Base-by-base conservation (phyloP, 2,797 vertebrate species). In the Podargus strigoides region DNA sequence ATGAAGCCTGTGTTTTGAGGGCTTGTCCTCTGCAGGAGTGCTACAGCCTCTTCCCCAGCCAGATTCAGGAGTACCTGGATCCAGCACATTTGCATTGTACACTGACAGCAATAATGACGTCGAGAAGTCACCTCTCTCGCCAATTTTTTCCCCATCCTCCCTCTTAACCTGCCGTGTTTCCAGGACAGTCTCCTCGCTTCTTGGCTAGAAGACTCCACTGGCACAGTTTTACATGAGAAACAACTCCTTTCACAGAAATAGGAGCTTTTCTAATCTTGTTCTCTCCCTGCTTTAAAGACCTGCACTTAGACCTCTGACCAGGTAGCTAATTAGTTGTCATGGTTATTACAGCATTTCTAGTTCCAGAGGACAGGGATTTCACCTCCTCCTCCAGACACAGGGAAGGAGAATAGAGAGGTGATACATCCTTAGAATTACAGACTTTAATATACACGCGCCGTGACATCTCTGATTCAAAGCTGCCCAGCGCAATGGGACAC, bases 401-500 rank as follows among this genome's bases (percentile, higher is more conserved):
- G 14, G 36, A 70, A 77, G 10, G 44, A 74, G 26, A 58, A 42
- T 1, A 59, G 32, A 32, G 27, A 67, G 32, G 23, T 0, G 0
- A 53, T 13, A 3, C 90, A 78, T 44, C n/a, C 52, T 70, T 37
- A 82, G 44, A 87, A 58, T 68, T 74, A 50, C n/a, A 69, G 74
- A 30, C 50, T 72, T 89, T 16, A 55, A 26, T 55, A 73, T 9
- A 64, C 24, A 20, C 0, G 0, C 2, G 4, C n/a, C 37, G 17
- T 53, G 37, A 46, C 0, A 2, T 27, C 62, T 63, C 63, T 53
- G 58, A 74, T 75, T 77, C 34, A 64, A 88, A 92, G 52, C 12
- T 1, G 11, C 23, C 49, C 24, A 41, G 46, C 0, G 10, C 44
- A n/a, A 39, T 6, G 30, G 34, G 26, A 78, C 24, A 23, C 0